These are phyloP conservation scores for Eupithecia subfuscata DNA, from an alignment of 2,888 invertebrate genomes.

Conservation along the genomic window DNA sequence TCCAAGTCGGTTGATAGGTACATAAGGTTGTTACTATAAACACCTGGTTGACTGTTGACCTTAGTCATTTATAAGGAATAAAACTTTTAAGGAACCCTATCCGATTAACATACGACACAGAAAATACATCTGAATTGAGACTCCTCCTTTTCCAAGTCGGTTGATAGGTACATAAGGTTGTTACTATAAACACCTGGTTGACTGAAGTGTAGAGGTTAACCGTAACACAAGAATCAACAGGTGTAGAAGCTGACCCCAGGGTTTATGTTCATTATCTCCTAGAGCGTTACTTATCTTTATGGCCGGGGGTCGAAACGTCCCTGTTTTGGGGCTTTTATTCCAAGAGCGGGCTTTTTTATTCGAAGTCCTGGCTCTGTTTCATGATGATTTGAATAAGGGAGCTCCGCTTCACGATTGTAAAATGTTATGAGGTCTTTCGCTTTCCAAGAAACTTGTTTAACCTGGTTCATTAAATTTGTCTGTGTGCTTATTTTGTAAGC, in stretches of 20 bases:
- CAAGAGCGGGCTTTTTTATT: background rate
- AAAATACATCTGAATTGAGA: background rate
- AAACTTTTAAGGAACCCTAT: background rate
- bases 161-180: background rate
- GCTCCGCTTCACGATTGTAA: background rate
- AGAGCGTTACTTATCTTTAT: slow-evolving; percentile 44
- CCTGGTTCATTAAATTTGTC: background rate
- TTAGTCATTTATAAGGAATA: background rate
- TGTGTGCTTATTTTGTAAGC: background rate
- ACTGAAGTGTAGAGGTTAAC: slow-evolving; percentile 3
- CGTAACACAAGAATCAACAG: slow-evolving; percentile 12
- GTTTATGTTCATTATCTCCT: slow-evolving; percentile 11
- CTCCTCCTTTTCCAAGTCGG: background rate
- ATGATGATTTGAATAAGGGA: slow-evolving; percentile 4
- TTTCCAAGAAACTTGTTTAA: background rate
- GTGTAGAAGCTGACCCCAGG: slow-evolving; percentile 2
- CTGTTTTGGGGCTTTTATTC: background rate
- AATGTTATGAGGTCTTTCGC: background rate
- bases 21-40: background rate
- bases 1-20: background rate
- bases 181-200: background rate
- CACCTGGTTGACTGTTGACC: background rate
- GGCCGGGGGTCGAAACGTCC: slow-evolving; percentile 24
- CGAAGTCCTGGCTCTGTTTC: background rate
- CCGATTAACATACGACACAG: background rate